phyloP scores from a whole-genome alignment of 2,113 vertebrate species.

The Cacatua alba region DNA sequence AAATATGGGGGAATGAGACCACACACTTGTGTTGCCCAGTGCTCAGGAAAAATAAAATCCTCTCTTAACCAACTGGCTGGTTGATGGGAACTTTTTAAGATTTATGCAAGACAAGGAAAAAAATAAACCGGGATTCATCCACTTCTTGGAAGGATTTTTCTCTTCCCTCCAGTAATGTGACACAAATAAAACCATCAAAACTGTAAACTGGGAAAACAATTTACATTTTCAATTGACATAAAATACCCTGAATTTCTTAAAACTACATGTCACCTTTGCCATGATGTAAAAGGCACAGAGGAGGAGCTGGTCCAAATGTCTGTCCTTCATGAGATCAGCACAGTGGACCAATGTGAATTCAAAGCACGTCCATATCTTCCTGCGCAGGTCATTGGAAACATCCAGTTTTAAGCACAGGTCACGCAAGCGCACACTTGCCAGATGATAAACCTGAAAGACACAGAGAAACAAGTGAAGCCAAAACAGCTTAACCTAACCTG shows the following conservation, averaged over 20 bases:
- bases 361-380: constrained; percentile 97
- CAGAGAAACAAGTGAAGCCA: background rate
- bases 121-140: background rate
- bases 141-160: background rate
- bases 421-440: constrained; percentile 92
- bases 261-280: constrained; percentile 79
- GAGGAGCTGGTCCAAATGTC: constrained; percentile 95
- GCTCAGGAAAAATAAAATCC: background rate
- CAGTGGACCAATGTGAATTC: constrained; percentile 90
- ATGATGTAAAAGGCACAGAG: constrained; percentile 95
- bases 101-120: background rate
- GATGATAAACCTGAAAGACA: constrained; percentile 89
- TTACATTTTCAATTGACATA: background rate
- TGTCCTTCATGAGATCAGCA: constrained; percentile 88
- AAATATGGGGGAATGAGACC: background rate
- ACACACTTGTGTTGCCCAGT: background rate
- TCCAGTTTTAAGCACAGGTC: constrained; percentile 92
- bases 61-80: background rate
- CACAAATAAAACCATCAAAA: background rate
- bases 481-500: background rate
- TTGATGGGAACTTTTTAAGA: background rate
- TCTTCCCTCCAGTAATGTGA: background rate
- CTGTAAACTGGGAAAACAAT: background rate
- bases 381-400: constrained; percentile 87
- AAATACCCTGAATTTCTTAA: background rate